Conservation (phyloP, 2,888 invertebrate genomes). For the Leptopilina syphax region DNA sequence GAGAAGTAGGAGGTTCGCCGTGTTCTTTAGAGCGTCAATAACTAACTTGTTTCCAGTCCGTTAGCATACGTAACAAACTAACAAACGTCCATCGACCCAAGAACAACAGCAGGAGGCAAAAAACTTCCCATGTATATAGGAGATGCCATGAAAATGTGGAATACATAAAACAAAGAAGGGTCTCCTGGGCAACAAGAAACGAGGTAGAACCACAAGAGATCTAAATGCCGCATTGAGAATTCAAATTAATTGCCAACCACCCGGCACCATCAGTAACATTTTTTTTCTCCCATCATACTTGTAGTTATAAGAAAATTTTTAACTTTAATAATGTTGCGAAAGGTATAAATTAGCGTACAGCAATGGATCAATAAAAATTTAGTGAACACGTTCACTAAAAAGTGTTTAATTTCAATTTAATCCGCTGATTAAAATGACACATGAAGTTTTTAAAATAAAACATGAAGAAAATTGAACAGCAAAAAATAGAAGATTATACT, state of each 20-base stretch:
- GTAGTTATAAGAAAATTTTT: no score
- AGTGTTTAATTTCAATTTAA: no score
- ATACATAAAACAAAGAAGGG: constrained; percentile 38
- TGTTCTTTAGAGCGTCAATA: constrained; percentile 54
- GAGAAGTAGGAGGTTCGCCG: neutral
- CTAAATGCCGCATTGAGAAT: neutral
- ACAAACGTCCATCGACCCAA: constrained; percentile 41
- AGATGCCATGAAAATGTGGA: constrained; percentile 19
- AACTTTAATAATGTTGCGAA: no score
- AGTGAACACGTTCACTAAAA: no score
- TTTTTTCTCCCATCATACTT: no score
- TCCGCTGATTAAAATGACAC: neutral
- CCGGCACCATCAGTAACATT: neutral
- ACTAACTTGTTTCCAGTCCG: constrained; percentile 56
- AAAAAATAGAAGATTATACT: constrained; percentile 7
- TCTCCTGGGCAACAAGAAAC: constrained; percentile 32
- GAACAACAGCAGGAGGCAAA: constrained; percentile 51
- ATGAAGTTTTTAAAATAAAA: constrained; percentile 12
- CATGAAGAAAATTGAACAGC: neutral
- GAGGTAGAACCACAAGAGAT: constrained; percentile 27
- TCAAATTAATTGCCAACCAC: constrained; percentile 16
- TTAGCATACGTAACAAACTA: constrained; percentile 58
- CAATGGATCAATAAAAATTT: no score
- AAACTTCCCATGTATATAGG: constrained; percentile 5
- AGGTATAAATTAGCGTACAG: no score